A percentile compares a stretch with the other conserved stretches of the same genome.
Conservation (phyloP, 2,888 invertebrate genomes). For the Cremastinae sp. region DNA sequence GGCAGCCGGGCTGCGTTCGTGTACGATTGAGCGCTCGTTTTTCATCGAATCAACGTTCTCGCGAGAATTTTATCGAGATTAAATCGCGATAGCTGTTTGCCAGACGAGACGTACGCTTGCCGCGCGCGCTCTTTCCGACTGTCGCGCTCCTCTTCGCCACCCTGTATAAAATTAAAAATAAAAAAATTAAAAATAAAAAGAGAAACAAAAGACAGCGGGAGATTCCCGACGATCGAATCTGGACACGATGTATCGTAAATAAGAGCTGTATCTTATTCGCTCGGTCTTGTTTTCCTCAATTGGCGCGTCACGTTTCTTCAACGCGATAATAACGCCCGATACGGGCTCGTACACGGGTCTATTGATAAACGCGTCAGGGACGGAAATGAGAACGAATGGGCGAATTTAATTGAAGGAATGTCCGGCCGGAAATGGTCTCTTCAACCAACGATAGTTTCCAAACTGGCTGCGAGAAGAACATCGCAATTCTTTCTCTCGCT, state of each 20-base stretch:
- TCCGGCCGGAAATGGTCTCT: slow-evolving; percentile 50
- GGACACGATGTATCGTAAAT: slow-evolving; percentile 9
- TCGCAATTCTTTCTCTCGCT: no score
- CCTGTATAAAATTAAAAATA: background rate
- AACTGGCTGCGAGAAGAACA: no score
- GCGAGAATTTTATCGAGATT: slow-evolving; percentile 57
- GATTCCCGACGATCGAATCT: slow-evolving; percentile 34
- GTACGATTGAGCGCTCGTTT: slow-evolving; percentile 17
- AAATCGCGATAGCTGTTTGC: slow-evolving; percentile 52
- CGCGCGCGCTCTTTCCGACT: slow-evolving; percentile 33
- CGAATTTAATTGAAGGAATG: slow-evolving; percentile 51
- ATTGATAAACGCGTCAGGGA: slow-evolving; percentile 19
- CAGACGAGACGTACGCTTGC: slow-evolving; percentile 18
- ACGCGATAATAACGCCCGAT: slow-evolving; percentile 45
- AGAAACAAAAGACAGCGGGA: no score
- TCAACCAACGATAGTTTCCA: slow-evolving; percentile 13
- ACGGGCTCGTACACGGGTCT: background rate
- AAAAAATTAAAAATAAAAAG: no score
- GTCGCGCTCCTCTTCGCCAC: slow-evolving; percentile 20
- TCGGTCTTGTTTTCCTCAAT: slow-evolving; percentile 51
- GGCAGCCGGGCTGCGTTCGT: background rate
- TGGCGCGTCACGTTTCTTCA: slow-evolving; percentile 50
- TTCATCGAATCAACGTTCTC: slow-evolving; percentile 56
- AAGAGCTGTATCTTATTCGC: slow-evolving; percentile 6
- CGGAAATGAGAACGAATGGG: slow-evolving; percentile 39